Evolutionary conservation across 1,140 invertebrate genomes (phyloP).

Genomic region (Saccostrea glomerata): DNA sequence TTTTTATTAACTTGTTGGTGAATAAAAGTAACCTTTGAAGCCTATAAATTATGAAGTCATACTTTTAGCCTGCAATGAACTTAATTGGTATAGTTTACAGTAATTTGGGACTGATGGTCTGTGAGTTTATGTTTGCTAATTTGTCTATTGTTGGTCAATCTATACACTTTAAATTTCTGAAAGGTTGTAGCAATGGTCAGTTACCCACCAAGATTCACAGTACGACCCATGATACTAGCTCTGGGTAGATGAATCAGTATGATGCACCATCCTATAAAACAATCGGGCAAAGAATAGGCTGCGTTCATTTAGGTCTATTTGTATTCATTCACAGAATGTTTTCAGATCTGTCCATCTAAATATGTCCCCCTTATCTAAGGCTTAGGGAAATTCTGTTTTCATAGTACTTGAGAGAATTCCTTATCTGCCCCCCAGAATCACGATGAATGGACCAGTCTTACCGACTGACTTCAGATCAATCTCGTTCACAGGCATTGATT

Average conservation of each 20-base stretch:
- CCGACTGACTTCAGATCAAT: background rate
- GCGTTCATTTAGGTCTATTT: background rate
- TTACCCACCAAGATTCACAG: too few species aligned
- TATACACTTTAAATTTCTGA: too few species aligned
- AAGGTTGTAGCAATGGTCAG: too few species aligned
- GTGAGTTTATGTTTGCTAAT: too few species aligned
- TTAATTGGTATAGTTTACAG: too few species aligned
- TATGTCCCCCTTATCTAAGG: background rate
- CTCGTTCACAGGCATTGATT: slow-evolving; percentile 6
- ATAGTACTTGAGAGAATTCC: background rate
- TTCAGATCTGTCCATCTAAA: background rate
- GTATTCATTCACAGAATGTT: background rate
- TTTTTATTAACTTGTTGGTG: too few species aligned
- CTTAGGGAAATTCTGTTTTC: background rate
- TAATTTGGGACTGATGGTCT: too few species aligned
- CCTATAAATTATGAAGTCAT: too few species aligned
- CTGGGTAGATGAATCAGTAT: background rate
- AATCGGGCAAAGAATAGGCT: background rate
- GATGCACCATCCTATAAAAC: background rate
- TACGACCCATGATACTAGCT: too few species aligned
- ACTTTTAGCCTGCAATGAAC: too few species aligned
- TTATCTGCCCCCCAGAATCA: background rate
- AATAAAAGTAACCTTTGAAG: too few species aligned
- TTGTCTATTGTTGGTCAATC: too few species aligned
- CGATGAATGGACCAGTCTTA: background rate